Base-by-base conservation (phyloP, 2,888 invertebrate genomes). In the Uloborus plumipes region DNA sequence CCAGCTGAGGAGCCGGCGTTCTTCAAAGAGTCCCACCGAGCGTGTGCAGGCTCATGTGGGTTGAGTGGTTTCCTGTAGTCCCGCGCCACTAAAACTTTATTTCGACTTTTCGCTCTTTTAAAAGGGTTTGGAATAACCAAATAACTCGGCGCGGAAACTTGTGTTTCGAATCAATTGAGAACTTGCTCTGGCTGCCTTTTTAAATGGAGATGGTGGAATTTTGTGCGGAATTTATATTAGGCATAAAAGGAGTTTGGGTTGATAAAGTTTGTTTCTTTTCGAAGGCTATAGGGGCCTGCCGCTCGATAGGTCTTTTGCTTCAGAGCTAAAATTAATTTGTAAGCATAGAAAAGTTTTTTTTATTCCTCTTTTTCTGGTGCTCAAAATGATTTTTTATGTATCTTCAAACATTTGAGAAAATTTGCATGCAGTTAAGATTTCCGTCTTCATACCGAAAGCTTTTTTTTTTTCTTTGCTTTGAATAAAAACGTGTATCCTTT, bases 51-150 rank as follows among this genome's bases (percentile, higher is more conserved):
- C 49, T 65, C 31, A 59, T 65, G 74, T 49, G 53, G 22, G 67
- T 51, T 22, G 58, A 22, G 62, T 53, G 39, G 22, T 49, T 59
- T 55, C 26, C 65, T 65, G 72, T 62, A 31, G 31, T 31, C 65
- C 61, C 62, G 15, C n/a, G 15, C 16, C 20, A 53, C 73, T 73
- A 78, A 77, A 80, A 80, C 67, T 80, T 80, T 80, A 73, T 73
- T 80, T 53, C 55, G 62, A 71, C 73, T 73, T 72, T 55, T 58
- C 49, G 22, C 31, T 61, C 50, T 39, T 39, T 39, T 39, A 39
- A 39, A 39, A 39, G 39, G 39, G 39, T 39, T 39, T 39, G 39
- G 14, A 47, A 47, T n/a, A 64, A 64, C 18, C 59, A 59, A 26
- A 22, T 59, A 14, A 13, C 15, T 62, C 39, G 15, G 31, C 61